Percentiles rank a stretch among this genome's conserved stretches.
These are phyloP conservation scores for Lathamus discolor DNA, from an alignment of 2,113 vertebrate species.

Conservation along the genomic window DNA sequence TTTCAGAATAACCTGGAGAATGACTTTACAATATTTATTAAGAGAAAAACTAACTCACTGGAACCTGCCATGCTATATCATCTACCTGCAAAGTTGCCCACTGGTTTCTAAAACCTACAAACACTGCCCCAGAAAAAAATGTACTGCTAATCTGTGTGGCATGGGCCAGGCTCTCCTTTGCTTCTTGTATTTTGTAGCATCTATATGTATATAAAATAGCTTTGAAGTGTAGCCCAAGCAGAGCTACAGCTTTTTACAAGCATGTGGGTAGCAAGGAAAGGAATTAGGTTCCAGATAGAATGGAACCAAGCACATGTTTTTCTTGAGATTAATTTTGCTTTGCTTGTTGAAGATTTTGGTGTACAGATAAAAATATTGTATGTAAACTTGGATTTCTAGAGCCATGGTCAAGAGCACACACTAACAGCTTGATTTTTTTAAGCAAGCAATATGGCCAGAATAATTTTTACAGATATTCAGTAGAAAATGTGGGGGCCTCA, in stretches of 20 bases:
- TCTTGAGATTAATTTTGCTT: background rate
- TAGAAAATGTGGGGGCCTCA: background rate
- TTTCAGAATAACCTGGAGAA: conserved; percentile 35
- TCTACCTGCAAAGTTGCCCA: background rate
- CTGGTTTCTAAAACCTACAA: background rate
- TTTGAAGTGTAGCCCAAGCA: background rate
- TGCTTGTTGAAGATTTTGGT: background rate
- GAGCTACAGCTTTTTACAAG: background rate
- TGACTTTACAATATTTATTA: background rate
- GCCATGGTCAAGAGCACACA: background rate
- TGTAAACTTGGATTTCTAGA: background rate
- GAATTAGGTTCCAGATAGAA: background rate
- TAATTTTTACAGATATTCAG: background rate
- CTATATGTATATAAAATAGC: background rate
- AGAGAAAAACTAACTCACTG: conserved; percentile 1
- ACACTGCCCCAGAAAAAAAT: background rate
- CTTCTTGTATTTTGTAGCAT: background rate
- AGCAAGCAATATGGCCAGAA: background rate
- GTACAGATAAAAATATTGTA: background rate
- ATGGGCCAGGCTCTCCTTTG: background rate
- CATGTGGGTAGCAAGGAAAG: background rate
- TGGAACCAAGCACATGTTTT: background rate
- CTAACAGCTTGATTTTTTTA: background rate
- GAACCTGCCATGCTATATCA: background rate
- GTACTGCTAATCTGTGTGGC: background rate